Evolutionary conservation across 2,888 invertebrate genomes (phyloP), one percentile per base, ranked within the genome.

Genomic region (Lagria hirta): DNA sequence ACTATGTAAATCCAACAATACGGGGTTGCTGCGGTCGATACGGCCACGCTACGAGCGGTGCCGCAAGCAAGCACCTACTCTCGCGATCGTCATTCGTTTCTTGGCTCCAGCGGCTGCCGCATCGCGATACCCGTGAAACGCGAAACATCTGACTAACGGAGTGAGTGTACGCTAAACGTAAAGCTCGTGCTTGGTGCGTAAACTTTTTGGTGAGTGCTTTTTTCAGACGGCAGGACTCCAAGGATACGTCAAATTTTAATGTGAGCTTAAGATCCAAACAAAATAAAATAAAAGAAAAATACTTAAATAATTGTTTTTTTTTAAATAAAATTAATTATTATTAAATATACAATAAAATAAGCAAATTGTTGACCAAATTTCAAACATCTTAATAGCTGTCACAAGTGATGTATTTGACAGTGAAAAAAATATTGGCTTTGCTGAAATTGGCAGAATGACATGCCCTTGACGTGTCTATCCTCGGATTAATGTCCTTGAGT

Each of bases 1-100:
- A 38, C 54, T 57, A 60, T 59, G 58, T 59, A 59, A 60, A 60
- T 59, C 57, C 52, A 58, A 58, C 56, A 56, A 57, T 56, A 59
- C 56, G 53, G 58, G 59, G 60, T 57, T 58, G 57, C 51, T 53
- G 55, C 58, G 62, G 62, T 62, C 62, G 62, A 62, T 62, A 62
- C 57, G 58, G 56, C 55, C 54, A 57, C 52, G 61, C 62, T 61
- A 55, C 52, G 57, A 59, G 62, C 60, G 50, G 56, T 61, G 62
- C 62, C 62, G 61, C 61, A 58, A 63, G 62, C 61, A 54, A 53
- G 60, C n/a, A n/a, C n/a, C n/a, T 47, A 57, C 53, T 48, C 42
- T 42, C 42, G 48, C 56, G 48, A 53, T 54, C 54, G 54, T 56
- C 61, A 61, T 59, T 61, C 58, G 59, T 55, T 56, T 52, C 49